phyloP scores from a whole-genome alignment of 2,888 invertebrate species.

The Marasmarcha lunaedactyla region DNA sequence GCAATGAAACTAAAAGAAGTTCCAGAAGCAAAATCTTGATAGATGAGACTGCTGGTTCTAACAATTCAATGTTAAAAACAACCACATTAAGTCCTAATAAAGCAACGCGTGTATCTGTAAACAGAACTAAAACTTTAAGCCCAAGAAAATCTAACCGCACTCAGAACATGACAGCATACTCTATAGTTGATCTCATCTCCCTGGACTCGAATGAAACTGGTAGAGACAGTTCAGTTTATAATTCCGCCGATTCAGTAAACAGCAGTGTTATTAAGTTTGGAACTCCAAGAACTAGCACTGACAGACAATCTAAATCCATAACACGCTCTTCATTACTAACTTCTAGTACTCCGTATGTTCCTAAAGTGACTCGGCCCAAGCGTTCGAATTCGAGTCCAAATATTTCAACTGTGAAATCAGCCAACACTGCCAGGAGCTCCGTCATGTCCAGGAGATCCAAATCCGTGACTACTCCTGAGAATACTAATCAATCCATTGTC shows the following conservation, averaged over 20 bases:
- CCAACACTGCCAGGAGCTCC: conserved; percentile 13
- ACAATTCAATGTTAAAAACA: conserved; percentile 20
- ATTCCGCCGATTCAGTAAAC: conserved; percentile 27
- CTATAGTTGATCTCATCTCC: conserved; percentile 50
- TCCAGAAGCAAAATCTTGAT: conserved; percentile 12
- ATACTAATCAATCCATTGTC: conserved; percentile 23
- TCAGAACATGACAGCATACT: conserved; percentile 35
- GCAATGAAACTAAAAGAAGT: conserved; percentile 15
- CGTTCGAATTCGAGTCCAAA: conserved; percentile 20
- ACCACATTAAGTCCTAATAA: conserved; percentile 25
- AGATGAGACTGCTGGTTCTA: conserved; percentile 14
- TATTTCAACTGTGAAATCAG: conserved; percentile 12
- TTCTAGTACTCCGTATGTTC: conserved; percentile 38
- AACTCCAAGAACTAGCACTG: conserved; percentile 22
- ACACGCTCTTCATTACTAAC: conserved; percentile 21
- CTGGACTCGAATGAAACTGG: conserved; percentile 30
- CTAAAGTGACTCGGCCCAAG: conserved; percentile 12
- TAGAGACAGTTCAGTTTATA: conserved; percentile 29
- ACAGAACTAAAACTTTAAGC: conserved; percentile 23
- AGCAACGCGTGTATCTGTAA: conserved; percentile 20
- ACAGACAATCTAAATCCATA: conserved; percentile 27
- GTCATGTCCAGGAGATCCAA: conserved; percentile 21
- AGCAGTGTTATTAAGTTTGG: conserved; percentile 21
- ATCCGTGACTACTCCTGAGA: conserved; percentile 30
- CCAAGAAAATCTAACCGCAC: conserved; percentile 18